Evolutionary conservation across 2,888 invertebrate genomes (phyloP).

Genomic region (Cordilura impudica): DNA sequence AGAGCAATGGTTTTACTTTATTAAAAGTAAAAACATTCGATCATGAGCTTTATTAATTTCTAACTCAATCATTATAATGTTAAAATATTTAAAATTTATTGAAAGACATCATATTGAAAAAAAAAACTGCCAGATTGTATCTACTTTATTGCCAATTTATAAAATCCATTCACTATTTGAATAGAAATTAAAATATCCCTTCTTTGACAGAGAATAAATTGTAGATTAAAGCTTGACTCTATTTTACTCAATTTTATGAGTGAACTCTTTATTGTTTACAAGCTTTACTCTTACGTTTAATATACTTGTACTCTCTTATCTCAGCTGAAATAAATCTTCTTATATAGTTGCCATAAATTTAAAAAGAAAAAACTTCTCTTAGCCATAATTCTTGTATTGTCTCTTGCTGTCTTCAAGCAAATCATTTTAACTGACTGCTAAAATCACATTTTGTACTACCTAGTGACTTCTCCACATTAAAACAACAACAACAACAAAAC

Average conservation of each 20-base stretch:
- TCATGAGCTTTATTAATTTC: too few species aligned
- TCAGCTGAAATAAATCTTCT: not conserved
- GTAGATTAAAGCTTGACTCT: not conserved
- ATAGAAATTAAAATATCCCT: not conserved
- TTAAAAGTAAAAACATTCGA: too few species aligned
- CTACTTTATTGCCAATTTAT: too few species aligned
- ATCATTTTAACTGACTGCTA: not conserved
- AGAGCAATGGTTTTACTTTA: too few species aligned
- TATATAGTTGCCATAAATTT: not conserved
- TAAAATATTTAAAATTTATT: too few species aligned
- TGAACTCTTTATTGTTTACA: not conserved
- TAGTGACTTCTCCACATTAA: not conserved
- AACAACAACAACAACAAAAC: not conserved
- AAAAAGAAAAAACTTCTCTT: not conserved
- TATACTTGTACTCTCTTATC: not conserved
- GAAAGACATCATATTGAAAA: too few species aligned
- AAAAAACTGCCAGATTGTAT: too few species aligned
- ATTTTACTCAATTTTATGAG: not conserved
- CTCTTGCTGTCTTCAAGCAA: not conserved
- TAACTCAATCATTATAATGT: too few species aligned
- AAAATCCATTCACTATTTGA: too few species aligned
- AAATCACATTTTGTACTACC: not conserved
- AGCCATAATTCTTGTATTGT: not conserved
- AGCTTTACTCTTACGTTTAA: not conserved
- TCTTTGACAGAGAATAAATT: not conserved